Percentiles rank a stretch among this genome's conserved stretches.
phyloP scores from a whole-genome alignment of 2,888 invertebrate species.

The Abscondita cerata region DNA sequence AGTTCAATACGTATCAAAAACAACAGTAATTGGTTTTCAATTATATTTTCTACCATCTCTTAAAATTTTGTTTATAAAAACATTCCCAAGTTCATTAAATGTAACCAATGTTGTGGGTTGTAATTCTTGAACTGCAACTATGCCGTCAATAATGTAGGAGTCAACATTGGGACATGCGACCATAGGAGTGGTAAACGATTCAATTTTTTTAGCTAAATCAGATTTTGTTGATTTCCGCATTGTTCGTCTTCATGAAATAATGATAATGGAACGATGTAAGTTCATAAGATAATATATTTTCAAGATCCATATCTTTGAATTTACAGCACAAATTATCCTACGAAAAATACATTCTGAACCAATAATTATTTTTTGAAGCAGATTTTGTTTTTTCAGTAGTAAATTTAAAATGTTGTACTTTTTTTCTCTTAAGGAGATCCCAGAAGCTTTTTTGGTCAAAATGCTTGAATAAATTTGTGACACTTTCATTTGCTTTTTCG shows the following conservation, averaged over 20 bases:
- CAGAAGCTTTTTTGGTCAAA: constrained; percentile 1
- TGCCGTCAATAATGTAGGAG: neutral
- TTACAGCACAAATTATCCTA: constrained; percentile 17
- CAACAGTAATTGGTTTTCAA: neutral
- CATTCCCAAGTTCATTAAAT: neutral
- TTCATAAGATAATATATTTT: constrained; percentile 29
- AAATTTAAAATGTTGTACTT: constrained; percentile 13
- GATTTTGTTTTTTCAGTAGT: constrained; percentile 4
- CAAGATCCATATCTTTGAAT: constrained; percentile 24
- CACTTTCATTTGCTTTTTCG: neutral
- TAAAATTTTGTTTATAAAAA: neutral
- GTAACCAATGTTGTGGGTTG: neutral
- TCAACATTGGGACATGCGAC: neutral
- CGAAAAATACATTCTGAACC: constrained; percentile 31
- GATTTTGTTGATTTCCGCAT: constrained; percentile 33
- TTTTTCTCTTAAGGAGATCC: constrained; percentile 12
- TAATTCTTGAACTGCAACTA: neutral
- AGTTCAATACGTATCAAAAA: neutral
- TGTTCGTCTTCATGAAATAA: constrained; percentile 33
- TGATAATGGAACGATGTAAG: constrained; percentile 19
- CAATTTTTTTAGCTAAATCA: constrained; percentile 30
- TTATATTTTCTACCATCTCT: neutral
- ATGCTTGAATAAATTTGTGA: constrained; percentile 3
- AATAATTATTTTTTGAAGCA: neutral
- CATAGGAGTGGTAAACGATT: constrained; percentile 13